phyloP scores from a whole-genome alignment of 1,140 invertebrate species.

The Trichonephila clavata region DNA sequence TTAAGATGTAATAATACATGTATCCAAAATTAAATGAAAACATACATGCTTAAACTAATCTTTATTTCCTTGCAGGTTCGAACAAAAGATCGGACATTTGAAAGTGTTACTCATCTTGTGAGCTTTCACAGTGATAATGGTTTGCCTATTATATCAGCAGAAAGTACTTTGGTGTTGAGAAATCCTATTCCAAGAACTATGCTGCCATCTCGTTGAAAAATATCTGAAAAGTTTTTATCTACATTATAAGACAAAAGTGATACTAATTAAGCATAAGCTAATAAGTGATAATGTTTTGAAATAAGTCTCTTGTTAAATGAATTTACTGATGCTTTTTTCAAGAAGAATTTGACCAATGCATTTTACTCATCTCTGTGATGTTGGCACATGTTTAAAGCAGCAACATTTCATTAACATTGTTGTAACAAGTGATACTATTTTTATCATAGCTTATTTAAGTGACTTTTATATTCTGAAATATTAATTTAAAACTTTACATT shows the following conservation, averaged over 20 bases:
- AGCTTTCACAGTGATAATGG: conserved; percentile 96
- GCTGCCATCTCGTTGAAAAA: conserved; percentile 44
- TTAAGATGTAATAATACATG: too few species aligned
- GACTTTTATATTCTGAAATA: background rate
- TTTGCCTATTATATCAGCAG: conserved; percentile 96
- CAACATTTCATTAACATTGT: conserved; percentile 62
- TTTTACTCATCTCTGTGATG: conserved; percentile 48
- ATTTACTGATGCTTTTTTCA: conserved; percentile 46
- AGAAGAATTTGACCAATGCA: conserved; percentile 46
- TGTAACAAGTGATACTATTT: conserved; percentile 37
- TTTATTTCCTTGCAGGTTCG: conserved; percentile 84
- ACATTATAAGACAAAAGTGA: conserved; percentile 57
- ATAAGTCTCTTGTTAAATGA: conserved; percentile 43
- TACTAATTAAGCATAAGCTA: conserved; percentile 46
- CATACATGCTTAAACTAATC: background rate
- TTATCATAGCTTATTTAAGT: conserved; percentile 45
- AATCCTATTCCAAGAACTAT: conserved; percentile 76
- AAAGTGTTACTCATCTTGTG: conserved; percentile 97
- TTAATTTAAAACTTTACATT: conserved; percentile 27
- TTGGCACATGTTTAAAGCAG: conserved; percentile 57
- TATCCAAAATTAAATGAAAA: too few species aligned
- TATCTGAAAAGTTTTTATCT: conserved; percentile 13
- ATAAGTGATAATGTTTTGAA: conserved; percentile 53
- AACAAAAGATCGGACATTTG: conserved; percentile 97
- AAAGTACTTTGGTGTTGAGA: conserved; percentile 90